Conservation (phyloP, 2,797 vertebrate species). For the Cryptoprocta ferox region DNA sequence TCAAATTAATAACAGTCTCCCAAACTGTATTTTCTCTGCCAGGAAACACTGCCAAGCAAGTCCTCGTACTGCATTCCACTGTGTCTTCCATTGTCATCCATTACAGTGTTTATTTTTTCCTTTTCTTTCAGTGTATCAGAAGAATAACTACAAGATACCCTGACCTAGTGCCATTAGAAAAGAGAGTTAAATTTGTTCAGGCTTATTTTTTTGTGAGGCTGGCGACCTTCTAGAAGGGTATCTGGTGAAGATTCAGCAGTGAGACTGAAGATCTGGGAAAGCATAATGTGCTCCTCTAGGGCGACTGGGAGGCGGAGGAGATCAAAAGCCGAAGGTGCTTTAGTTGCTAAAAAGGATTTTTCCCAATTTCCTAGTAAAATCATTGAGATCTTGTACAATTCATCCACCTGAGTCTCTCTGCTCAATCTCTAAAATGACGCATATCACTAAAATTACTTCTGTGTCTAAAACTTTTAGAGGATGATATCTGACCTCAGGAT, state of each 20-base stretch:
- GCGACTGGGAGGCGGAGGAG: fast-evolving
- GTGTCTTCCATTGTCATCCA: not conserved
- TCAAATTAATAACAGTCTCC: slow-evolving; percentile 13
- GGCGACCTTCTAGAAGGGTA: not conserved
- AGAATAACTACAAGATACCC: not conserved
- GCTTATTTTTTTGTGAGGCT: slow-evolving; percentile 8
- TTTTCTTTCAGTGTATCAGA: not conserved
- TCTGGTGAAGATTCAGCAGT: not conserved
- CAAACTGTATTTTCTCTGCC: slow-evolving; percentile 14
- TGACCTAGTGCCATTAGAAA: not conserved
- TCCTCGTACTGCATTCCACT: not conserved
- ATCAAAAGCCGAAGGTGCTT: not conserved
- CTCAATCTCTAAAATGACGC: not conserved
- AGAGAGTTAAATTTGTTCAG: not conserved
- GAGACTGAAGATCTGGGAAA: not conserved
- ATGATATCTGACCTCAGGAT: not conserved
- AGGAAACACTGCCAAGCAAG: not conserved
- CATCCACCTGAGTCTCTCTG: not conserved
- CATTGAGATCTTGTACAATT: not conserved
- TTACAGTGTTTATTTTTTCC: not conserved
- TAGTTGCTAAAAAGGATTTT: not conserved
- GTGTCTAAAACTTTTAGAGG: not conserved
- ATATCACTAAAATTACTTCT: not conserved
- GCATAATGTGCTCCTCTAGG: fast-evolving
- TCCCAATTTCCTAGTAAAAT: not conserved